Evolutionary conservation across 2,113 vertebrate species (phyloP), one percentile per base, ranked within the genome.

Genomic region (Megaceryle torquata): DNA sequence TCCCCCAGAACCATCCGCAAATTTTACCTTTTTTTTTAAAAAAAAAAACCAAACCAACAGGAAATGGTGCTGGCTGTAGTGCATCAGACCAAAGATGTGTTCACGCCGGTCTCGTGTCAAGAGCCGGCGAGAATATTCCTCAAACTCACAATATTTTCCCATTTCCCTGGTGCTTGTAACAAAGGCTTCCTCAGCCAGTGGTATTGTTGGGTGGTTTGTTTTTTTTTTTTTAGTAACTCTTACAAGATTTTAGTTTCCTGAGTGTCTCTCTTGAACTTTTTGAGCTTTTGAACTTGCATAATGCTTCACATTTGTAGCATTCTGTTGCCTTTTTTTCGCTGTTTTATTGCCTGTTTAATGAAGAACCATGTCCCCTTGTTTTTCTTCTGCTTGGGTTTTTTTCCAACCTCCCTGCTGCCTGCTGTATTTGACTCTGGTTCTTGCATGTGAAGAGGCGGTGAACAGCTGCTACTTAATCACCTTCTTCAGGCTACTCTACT

Each of bases 371-470:
- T 67, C 16, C 25, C 0, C 29, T 81, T 75, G 28, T 24, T 64
- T 29, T 80, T 48, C 9, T 29, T 50, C 13, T 72, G 10, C 50
- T 48, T 11, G 20, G 22, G 8, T 28, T 70, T 76, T 22, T n/a
- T 50, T 2, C 9, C 20, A 81, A 5, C 77, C n/a, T 71, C 13
- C 31, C 48, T 18, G 22, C 39, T 87, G 31, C n/a, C 54, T 67
- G 26, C 53, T 83, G 0, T 2, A 3, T 69, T 59, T 91, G 35
- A 25, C 29, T 72, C 10, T 0, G 0, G 4, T 25, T 75, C 17
- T 75, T 71, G 51, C 48, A 6, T 15, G 1, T 31, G 20, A 63
- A 50, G 68, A 69, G 53, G 15, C 1, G 4, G 14, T 75, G 41
- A 94, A 59, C 51, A 61, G 7, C 61, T 85, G 35, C 26, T 54